Conservation (phyloP, 92 coral and sea anemone genomes). For the Porites divaricata region DNA sequence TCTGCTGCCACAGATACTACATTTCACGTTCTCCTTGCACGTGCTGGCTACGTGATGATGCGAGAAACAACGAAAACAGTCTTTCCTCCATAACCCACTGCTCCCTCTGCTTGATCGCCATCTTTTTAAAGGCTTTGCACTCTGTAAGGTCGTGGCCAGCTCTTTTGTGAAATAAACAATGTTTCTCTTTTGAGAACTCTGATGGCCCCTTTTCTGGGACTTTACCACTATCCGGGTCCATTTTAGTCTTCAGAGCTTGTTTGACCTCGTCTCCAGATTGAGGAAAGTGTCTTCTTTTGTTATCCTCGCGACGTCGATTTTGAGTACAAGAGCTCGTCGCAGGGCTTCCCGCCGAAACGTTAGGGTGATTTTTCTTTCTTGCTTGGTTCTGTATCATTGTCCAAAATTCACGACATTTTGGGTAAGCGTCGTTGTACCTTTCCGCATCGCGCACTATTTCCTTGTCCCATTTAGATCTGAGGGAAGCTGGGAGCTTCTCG, state of each 20-base stretch:
- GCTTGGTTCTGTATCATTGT: constrained; percentile 55
- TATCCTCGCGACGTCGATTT: constrained; percentile 3
- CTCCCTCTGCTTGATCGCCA: constrained; percentile 29
- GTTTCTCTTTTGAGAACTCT: not conserved
- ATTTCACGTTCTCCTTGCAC: constrained; percentile 33
- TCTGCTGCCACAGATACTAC: constrained; percentile 47
- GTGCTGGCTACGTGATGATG: constrained; percentile 29
- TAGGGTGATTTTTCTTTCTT: constrained; percentile 51
- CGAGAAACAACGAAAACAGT: constrained; percentile 54
- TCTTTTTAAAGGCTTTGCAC: constrained; percentile 41
- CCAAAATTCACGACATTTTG: constrained; percentile 23
- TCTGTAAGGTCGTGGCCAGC: constrained; percentile 31
- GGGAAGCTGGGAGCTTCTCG: not conserved
- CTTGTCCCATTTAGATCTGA: constrained; percentile 43
- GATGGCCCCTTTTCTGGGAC: not conserved
- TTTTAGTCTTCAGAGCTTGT: constrained; percentile 21
- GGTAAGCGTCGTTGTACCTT: constrained; percentile 43
- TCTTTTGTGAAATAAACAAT: constrained; percentile 35
- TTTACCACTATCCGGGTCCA: not conserved
- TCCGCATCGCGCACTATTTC: constrained; percentile 33
- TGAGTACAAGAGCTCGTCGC: not conserved
- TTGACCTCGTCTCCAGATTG: not conserved
- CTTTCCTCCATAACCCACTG: constrained; percentile 28
- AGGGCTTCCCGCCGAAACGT: constrained; percentile 2
- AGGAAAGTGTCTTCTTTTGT: not conserved